Base-by-base conservation (phyloP, 2,888 invertebrate genomes). In the Leptopilina syphax region DNA sequence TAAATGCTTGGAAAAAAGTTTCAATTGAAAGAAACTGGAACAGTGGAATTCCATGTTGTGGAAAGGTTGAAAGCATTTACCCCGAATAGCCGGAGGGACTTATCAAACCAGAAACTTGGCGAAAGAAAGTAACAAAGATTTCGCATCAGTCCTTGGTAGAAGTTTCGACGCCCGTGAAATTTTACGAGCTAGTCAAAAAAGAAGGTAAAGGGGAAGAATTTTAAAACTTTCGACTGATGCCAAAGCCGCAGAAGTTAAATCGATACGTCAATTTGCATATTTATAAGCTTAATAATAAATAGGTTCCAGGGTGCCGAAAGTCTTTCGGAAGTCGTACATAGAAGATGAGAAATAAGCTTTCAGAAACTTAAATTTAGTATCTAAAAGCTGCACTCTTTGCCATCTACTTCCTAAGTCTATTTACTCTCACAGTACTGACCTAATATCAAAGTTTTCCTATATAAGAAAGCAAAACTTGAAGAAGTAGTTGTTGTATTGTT, bases 221-320 rank as follows among this genome's bases (percentile, higher is more conserved):
- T 81, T 76, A 80, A 82, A 83, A 82, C 80, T 84, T 81, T 80
- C 78, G 63, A 18, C 27, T 57, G 24, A 68, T 68, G 34, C 57
- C 73, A 76, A 24, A 66, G 8, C 3, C 66, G 78, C 54, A 70
- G 13, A 70, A 70, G 70, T 70, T 70, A 54, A 82, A 85, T 86
- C 86, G 85, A 87, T 87, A 83, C 80, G 66, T 81, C 79, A 65
- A 83, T 83, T 80, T 86, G 81, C 86, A 86, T 86, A 87, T 86
- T 86, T 85, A 85, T 84, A 82, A 85, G 85, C 82, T 87, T 83
- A 84, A 86, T 87, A 87, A 86, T 85, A 85, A 84, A 86, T 86
- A 84, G 82, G 80, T 70, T 70, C 3, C 47, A 27, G 54, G 47
- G 47, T 70, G 70, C 54, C 70, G 54, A 70, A 70, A 70, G 70